A percentile compares a stretch with the other conserved stretches of the same genome.
Conservation (phyloP, 1,140 invertebrate genomes). For the Pararge aegeria region DNA sequence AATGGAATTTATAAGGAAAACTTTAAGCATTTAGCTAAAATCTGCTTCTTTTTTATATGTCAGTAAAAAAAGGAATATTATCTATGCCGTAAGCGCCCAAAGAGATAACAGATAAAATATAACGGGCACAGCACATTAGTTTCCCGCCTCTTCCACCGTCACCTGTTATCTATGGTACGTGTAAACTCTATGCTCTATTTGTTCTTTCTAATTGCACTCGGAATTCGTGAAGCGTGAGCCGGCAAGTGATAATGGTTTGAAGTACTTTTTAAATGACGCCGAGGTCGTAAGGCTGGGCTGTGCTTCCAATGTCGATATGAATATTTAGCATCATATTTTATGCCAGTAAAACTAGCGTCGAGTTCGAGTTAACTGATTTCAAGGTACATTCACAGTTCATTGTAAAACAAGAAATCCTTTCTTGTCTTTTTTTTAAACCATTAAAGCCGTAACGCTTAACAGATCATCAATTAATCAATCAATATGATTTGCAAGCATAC, state of each 20-base stretch:
- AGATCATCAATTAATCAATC: too few relatives aligned
- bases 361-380: background rate
- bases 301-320: background rate
- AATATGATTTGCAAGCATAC: too few relatives aligned
- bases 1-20: too few relatives aligned
- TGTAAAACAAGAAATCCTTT: too few relatives aligned
- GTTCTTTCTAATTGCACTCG: constrained; percentile 44
- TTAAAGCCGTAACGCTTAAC: too few relatives aligned
- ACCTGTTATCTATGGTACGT: constrained; percentile 48
- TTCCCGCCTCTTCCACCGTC: constrained; percentile 53
- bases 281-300: constrained; percentile 18
- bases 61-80: too few relatives aligned
- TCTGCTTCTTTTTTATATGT: too few relatives aligned
- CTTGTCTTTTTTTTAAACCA: too few relatives aligned
- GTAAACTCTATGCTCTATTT: constrained; percentile 53
- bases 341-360: too few relatives aligned
- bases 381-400: too few relatives aligned
- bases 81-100: too few relatives aligned
- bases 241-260: constrained; percentile 21
- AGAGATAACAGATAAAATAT: constrained; percentile 53
- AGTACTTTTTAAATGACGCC: constrained; percentile 26
- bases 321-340: background rate
- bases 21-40: too few relatives aligned
- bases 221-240: constrained; percentile 38
- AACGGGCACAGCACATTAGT: constrained; percentile 42